These are phyloP conservation scores for Noctua janthe DNA, from an alignment of 2,888 invertebrate genomes.

Conservation along the genomic window DNA sequence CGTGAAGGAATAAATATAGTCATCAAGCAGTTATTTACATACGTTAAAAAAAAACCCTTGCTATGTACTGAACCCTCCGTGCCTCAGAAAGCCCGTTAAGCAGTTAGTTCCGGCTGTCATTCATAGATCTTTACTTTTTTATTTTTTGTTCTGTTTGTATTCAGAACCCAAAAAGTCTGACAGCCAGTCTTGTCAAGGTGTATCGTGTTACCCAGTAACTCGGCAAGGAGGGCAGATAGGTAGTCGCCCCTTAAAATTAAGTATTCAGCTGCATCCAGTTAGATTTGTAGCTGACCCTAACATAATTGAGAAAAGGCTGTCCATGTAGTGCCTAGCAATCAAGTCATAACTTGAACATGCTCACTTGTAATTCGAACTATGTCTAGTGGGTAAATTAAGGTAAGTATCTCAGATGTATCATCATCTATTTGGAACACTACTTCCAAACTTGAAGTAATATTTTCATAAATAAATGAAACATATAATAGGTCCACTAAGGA, in stretches of 20 bases:
- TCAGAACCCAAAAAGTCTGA: neutral
- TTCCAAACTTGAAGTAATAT: neutral
- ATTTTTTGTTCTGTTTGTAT: too few relatives aligned
- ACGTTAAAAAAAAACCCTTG: neutral
- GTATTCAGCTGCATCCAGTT: neutral
- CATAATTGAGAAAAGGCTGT: neutral
- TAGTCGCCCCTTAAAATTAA: neutral
- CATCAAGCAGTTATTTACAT: neutral
- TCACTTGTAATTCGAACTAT: neutral
- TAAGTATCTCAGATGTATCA: neutral
- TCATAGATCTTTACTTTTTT: neutral
- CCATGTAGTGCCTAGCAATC: neutral
- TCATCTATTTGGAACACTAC: neutral
- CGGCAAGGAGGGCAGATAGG: neutral
- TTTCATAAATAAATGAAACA: neutral
- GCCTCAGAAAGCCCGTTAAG: neutral
- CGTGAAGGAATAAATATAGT: slow-evolving; percentile 2
- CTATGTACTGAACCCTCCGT: neutral
- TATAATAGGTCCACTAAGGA: too few relatives aligned
- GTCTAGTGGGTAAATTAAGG: neutral
- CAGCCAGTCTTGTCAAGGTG: neutral
- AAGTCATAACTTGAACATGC: neutral
- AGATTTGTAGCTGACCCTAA: neutral
- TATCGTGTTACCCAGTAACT: neutral
- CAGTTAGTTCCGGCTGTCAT: neutral